A percentile compares a stretch with the other conserved stretches of the same genome.
Conservation (phyloP, 2,888 invertebrate genomes). For the Prosapia bicincta region DNA sequence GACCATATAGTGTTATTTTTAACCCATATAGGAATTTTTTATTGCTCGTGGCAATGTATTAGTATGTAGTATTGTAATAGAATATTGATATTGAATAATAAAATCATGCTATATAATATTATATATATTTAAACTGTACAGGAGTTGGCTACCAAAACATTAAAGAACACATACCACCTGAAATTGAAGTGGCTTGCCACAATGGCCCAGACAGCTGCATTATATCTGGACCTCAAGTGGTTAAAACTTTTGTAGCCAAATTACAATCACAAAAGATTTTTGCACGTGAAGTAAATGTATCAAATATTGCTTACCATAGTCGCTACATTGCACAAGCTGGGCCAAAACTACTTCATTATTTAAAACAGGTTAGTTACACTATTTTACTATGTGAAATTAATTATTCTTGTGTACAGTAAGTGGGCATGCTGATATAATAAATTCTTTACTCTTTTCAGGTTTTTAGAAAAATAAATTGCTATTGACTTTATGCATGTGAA, state of each 20-base stretch:
- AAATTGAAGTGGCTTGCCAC: conserved; percentile 83
- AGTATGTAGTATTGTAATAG: no score
- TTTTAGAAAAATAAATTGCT: no score
- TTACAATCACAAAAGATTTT: conserved; percentile 67
- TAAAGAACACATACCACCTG: conserved; percentile 64
- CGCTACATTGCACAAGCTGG: conserved; percentile 73
- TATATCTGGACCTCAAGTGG: conserved; percentile 80
- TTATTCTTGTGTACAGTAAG: no score
- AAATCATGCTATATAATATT: background rate
- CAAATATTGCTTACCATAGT: conserved; percentile 89
- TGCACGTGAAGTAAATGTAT: conserved; percentile 78
- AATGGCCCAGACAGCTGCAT: conserved; percentile 83
- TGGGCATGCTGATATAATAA: no score
- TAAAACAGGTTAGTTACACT: conserved; percentile 52
- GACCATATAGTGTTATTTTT: no score
- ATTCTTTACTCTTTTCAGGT: no score
- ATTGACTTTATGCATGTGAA: no score
- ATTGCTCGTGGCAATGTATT: no score
- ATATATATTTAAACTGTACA: conserved; percentile 27
- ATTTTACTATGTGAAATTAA: no score
- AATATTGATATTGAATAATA: no score
- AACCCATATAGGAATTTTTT: no score
- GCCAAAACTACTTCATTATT: conserved; percentile 60
- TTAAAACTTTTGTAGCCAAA: conserved; percentile 62
- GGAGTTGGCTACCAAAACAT: conserved; percentile 49